These are phyloP conservation scores for Oostethus manadensis DNA, from an alignment of 2,113 vertebrate species.

Conservation along the genomic window DNA sequence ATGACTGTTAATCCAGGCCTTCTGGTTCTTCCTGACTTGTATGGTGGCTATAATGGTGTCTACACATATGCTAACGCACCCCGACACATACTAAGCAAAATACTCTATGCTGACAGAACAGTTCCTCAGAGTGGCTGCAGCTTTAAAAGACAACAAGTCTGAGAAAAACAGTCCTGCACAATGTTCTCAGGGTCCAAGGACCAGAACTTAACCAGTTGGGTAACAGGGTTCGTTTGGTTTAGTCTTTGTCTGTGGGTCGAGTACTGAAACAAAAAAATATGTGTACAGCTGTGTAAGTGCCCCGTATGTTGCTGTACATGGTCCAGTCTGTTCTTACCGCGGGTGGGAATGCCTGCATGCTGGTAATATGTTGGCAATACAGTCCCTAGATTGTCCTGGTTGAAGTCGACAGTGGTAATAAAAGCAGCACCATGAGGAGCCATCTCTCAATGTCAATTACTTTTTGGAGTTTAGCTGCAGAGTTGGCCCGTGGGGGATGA, in stretches of 20 bases:
- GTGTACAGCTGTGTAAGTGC: neutral
- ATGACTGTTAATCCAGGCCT: too few relatives aligned
- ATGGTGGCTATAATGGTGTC: neutral
- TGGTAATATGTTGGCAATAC: conserved; percentile 1
- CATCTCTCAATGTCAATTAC: conserved; percentile 12
- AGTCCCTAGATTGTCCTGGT: neutral
- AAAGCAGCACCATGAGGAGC: conserved; percentile 11
- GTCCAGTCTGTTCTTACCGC: neutral
- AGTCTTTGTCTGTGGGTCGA: neutral
- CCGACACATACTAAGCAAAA: neutral
- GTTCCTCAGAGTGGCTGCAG: neutral
- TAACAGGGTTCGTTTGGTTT: conserved; percentile 1
- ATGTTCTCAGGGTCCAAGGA: neutral
- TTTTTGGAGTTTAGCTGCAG: conserved; percentile 5
- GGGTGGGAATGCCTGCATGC: conserved; percentile 4
- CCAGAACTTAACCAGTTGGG: conserved; percentile 7
- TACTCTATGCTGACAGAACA: neutral
- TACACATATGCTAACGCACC: conserved; percentile 9
- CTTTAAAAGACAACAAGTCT: neutral
- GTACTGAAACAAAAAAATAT: conserved; percentile 10
- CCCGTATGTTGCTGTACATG: neutral
- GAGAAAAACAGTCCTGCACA: conserved; percentile 8
- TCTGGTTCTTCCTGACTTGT: too few relatives aligned
- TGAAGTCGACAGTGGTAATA: neutral
- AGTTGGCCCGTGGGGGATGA: neutral